A percentile compares a stretch with the other conserved stretches of the same genome.
Evolutionary conservation across 2,797 vertebrate species (phyloP).

Genomic region (Poecile montanus): DNA sequence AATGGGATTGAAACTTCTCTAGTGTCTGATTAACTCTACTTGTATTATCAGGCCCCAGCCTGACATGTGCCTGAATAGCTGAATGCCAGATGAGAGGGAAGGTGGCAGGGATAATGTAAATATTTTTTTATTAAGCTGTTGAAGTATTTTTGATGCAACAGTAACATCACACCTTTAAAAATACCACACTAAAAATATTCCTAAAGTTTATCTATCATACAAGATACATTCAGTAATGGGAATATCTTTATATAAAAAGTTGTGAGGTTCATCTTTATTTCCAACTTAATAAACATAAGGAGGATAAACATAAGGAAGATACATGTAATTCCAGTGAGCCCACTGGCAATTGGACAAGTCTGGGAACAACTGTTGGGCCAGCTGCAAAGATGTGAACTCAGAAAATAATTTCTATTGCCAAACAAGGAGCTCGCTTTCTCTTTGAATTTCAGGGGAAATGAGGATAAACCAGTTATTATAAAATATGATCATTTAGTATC

Average conservation of each 20-base stretch:
- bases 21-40: slow-evolving; percentile 21
- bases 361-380: slow-evolving; percentile 21
- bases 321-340: neutral
- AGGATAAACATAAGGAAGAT: slow-evolving; percentile 4
- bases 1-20: neutral
- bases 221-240: neutral
- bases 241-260: neutral
- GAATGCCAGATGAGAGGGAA: slow-evolving; percentile 22
- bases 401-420: slow-evolving; percentile 41
- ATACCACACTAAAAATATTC: neutral
- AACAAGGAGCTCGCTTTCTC: slow-evolving; percentile 38
- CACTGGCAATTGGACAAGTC: neutral
- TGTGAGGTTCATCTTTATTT: neutral
- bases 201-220: neutral
- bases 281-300: neutral
- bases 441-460: slow-evolving; percentile 60
- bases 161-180: neutral
- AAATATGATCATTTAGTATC: slow-evolving; percentile 31
- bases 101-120: slow-evolving; percentile 8
- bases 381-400: slow-evolving; percentile 42
- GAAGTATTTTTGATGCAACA: slow-evolving; percentile 9
- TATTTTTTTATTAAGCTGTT: slow-evolving; percentile 11
- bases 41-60: slow-evolving; percentile 53
- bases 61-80: neutral
- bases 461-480: slow-evolving; percentile 46